Conservation (phyloP, 1,140 invertebrate genomes). For the Panagrolaimus sp. region DNA sequence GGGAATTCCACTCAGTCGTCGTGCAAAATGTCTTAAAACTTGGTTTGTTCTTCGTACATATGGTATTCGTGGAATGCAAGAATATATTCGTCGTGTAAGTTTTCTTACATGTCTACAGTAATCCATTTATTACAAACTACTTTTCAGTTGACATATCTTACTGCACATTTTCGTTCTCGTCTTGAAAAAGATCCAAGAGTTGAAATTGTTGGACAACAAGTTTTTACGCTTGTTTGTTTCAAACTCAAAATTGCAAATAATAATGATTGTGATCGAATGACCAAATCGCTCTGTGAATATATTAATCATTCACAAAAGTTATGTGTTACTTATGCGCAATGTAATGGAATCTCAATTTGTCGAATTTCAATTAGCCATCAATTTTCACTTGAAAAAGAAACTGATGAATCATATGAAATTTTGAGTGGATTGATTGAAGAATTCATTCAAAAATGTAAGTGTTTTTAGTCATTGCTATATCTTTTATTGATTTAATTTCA, state of each 20-base stretch:
- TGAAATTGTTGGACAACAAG: neutral
- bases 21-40: neutral
- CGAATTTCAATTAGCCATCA: slow-evolving; percentile 2
- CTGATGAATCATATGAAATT: neutral
- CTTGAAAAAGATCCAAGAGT: slow-evolving; percentile 4
- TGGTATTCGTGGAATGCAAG: neutral
- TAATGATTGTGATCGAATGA: neutral
- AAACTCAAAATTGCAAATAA: neutral
- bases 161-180: neutral
- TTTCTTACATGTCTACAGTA: neutral
- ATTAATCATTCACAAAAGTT: slow-evolving; percentile 7
- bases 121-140: too few species aligned
- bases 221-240: neutral
- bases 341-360: neutral
- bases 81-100: slow-evolving; percentile 1
- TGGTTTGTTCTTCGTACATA: neutral
- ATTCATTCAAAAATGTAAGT: neutral
- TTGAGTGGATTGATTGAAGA: neutral
- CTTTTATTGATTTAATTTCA: neutral
- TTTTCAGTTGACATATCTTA: too few species aligned
- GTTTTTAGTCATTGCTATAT: neutral
- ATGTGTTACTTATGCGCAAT: neutral
- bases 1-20: neutral
- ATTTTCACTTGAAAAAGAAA: neutral
- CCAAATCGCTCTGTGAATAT: neutral